These are phyloP conservation scores for Oceanites oceanicus DNA, from an alignment of 2,113 vertebrate genomes.

Conservation along the genomic window DNA sequence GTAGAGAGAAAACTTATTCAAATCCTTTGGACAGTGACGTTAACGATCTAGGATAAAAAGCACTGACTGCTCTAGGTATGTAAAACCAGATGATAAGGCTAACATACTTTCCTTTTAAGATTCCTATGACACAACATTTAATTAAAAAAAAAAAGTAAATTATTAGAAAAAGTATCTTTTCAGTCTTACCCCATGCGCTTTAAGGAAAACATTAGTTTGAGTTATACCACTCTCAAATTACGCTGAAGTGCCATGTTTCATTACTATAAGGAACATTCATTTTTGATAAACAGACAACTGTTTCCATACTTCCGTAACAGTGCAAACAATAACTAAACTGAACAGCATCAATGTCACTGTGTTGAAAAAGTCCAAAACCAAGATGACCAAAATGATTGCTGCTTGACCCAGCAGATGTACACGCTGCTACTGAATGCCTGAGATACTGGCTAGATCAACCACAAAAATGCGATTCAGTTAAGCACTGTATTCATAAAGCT, in stretches of 20 bases:
- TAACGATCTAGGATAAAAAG: neutral
- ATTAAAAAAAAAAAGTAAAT: neutral
- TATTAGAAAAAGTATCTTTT: neutral
- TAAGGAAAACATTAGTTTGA: neutral
- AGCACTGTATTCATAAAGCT: neutral
- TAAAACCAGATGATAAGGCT: neutral
- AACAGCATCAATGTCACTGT: neutral
- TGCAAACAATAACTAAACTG: neutral
- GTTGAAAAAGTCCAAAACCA: neutral
- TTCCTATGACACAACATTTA: neutral
- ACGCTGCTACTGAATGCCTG: neutral
- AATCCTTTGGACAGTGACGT: neutral
- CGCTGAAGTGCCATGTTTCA: neutral
- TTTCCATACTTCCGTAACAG: neutral
- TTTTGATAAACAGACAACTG: neutral
- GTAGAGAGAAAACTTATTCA: neutral
- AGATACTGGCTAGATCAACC: neutral
- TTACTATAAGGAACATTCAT: neutral
- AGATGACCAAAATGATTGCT: neutral
- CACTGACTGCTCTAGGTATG: neutral
- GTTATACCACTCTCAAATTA: neutral
- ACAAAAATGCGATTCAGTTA: neutral
- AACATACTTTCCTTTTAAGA: neutral
- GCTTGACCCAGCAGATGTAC: neutral
- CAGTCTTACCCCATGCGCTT: neutral